Conservation (phyloP, 1,140 invertebrate species). For the Helicoverpa zea region DNA sequence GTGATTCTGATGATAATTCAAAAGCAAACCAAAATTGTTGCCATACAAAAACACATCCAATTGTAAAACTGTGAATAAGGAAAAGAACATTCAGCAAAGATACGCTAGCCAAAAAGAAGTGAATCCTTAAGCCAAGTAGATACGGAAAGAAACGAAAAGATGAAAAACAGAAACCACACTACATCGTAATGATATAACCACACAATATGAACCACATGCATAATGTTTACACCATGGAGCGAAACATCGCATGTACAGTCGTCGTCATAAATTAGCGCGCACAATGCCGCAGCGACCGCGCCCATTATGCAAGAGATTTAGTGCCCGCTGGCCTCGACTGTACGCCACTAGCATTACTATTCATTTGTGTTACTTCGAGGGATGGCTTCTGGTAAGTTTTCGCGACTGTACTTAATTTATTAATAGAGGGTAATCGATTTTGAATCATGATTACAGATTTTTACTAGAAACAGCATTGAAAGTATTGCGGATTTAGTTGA, state of each 20-base stretch:
- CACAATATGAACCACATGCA: conserved; percentile 13
- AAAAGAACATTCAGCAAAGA: too few species aligned
- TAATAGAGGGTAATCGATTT: too few species aligned
- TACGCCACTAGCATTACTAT: conserved; percentile 45
- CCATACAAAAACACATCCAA: too few species aligned
- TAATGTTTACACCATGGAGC: conserved; percentile 27
- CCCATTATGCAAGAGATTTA: conserved; percentile 39
- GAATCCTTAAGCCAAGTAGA: background rate
- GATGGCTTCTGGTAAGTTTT: background rate
- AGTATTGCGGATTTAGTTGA: too few species aligned
- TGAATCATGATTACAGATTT: too few species aligned
- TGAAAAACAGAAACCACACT: too few species aligned
- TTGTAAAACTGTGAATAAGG: too few species aligned
- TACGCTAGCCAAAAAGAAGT: background rate
- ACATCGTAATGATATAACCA: background rate
- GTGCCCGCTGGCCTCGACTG: conserved; percentile 32
- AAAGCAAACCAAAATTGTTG: too few species aligned
- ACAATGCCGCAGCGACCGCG: conserved; percentile 28
- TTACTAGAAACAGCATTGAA: too few species aligned
- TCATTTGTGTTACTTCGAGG: conserved; percentile 41
- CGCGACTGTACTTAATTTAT: too few species aligned
- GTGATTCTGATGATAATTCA: too few species aligned
- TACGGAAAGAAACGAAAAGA: background rate
- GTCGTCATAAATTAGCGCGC: conserved; percentile 18
- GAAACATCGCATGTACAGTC: conserved; percentile 34